Conservation (phyloP, 2,888 invertebrate genomes). For the Ennomos erosarius region DNA sequence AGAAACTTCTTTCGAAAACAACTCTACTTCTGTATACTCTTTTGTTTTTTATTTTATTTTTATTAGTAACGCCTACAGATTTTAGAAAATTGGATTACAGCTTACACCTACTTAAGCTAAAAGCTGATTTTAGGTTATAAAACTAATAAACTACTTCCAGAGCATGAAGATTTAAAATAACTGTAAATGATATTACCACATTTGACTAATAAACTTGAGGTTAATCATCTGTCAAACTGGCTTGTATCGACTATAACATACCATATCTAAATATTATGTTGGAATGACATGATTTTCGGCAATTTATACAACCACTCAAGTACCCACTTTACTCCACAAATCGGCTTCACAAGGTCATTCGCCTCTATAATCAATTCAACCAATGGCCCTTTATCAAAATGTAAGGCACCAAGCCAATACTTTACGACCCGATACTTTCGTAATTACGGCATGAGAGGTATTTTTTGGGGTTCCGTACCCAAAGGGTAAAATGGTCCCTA, state of each 20-base stretch:
- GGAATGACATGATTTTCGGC: conserved; percentile 33
- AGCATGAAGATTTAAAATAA: conserved; percentile 12
- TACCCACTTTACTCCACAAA: conserved; percentile 36
- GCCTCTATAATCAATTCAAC: conserved; percentile 37
- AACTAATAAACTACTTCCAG: neutral
- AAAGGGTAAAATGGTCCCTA: too few species aligned
- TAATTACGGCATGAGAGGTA: conserved; percentile 41
- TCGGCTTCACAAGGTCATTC: conserved; percentile 34
- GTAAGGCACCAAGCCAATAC: conserved; percentile 35
- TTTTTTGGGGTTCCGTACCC: too few species aligned
- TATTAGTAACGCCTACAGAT: too few species aligned
- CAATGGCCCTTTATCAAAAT: conserved; percentile 38
- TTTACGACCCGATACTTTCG: conserved; percentile 41
- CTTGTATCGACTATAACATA: conserved; percentile 15
- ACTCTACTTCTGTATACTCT: too few species aligned
- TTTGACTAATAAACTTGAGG: conserved; percentile 22
- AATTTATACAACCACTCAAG: conserved; percentile 32
- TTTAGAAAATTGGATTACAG: too few species aligned
- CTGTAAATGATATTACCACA: conserved; percentile 25
- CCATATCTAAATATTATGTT: conserved; percentile 32
- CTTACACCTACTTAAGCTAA: too few species aligned
- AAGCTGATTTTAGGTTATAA: too few species aligned
- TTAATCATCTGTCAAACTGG: conserved; percentile 24
- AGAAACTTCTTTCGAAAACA: conserved; percentile 12
- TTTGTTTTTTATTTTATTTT: too few species aligned